These are phyloP conservation scores for Holacanthus passer DNA, from an alignment of 2,113 vertebrate genomes.

Conservation along the genomic window DNA sequence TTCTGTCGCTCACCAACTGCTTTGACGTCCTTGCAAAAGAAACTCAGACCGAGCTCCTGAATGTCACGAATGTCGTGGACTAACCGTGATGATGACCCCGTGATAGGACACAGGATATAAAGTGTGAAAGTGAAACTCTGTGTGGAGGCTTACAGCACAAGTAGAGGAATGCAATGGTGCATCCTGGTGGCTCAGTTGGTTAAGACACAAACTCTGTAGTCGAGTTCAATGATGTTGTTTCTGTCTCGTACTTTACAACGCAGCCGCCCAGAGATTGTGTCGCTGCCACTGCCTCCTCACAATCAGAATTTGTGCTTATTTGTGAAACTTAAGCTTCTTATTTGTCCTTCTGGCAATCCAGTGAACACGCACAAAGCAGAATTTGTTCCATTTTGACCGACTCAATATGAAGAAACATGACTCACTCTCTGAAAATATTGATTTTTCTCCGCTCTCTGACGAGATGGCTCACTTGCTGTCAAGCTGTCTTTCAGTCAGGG, in stretches of 20 bases:
- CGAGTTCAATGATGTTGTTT: no score
- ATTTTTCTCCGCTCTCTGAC: constrained; percentile 33
- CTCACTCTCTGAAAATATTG: constrained; percentile 49
- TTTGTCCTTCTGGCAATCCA: neutral
- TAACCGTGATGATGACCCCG: constrained; percentile 27
- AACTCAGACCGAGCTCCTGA: constrained; percentile 2
- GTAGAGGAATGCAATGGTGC: constrained; percentile 27
- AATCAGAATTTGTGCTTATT: neutral
- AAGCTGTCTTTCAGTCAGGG: constrained; percentile 48
- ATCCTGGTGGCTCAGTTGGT: constrained; percentile 38
- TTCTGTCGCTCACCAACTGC: constrained; percentile 47
- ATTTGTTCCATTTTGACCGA: neutral
- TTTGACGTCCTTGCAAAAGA: constrained; percentile 26
- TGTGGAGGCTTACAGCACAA: neutral
- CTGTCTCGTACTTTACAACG: no score
- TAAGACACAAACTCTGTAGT: constrained; percentile 3
- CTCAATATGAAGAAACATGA: constrained; percentile 23
- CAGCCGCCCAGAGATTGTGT: neutral
- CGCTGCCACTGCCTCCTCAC: neutral
- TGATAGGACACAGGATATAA: neutral
- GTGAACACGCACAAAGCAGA: neutral
- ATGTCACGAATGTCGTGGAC: constrained; percentile 23
- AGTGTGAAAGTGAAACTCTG: neutral
- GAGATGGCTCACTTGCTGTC: constrained; percentile 44
- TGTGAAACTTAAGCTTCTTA: neutral